A percentile compares a stretch with the other conserved stretches of the same genome.
Conservation (phyloP, 2,888 invertebrate genomes). For the Alviniconcha strummeri region DNA sequence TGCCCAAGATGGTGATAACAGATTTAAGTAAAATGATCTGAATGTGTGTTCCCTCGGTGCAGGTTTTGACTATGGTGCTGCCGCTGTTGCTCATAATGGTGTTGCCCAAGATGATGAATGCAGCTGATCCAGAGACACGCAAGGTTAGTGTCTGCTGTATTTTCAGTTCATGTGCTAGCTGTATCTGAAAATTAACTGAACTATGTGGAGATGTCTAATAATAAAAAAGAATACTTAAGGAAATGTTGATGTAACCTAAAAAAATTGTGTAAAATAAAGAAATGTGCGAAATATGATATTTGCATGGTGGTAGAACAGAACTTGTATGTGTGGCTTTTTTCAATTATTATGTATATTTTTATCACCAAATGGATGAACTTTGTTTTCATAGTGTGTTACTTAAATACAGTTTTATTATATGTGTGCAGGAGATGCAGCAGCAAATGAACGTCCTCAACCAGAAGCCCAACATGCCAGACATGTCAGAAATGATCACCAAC, state of each 20-base stretch:
- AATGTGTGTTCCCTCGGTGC: slow-evolving; percentile 36
- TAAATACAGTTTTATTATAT: not conserved
- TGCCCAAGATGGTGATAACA: too few species aligned
- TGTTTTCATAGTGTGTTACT: too few species aligned
- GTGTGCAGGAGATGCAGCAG: slow-evolving; percentile 84
- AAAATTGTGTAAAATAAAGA: too few species aligned
- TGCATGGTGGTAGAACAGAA: too few species aligned
- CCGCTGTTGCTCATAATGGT: slow-evolving; percentile 93
- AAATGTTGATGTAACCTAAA: too few species aligned
- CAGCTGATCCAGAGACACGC: slow-evolving; percentile 93
- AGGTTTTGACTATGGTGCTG: slow-evolving; percentile 95
- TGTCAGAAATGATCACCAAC: slow-evolving; percentile 94
- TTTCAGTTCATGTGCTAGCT: not conserved
- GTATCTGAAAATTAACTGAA: not conserved
- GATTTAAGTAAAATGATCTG: too few species aligned
- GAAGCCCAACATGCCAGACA: slow-evolving; percentile 88
- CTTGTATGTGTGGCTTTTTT: too few species aligned
- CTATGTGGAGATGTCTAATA: too few species aligned
- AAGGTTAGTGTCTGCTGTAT: slow-evolving; percentile 77
- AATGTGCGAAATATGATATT: too few species aligned
- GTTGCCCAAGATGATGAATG: slow-evolving; percentile 95
- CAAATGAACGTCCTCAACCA: slow-evolving; percentile 80
- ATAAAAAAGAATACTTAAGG: too few species aligned
- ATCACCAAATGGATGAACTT: too few species aligned
- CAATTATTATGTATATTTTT: too few species aligned